These are phyloP conservation scores for Eulemur albifrons DNA, from an alignment of 2,797 vertebrate genomes.

Conservation along the genomic window DNA sequence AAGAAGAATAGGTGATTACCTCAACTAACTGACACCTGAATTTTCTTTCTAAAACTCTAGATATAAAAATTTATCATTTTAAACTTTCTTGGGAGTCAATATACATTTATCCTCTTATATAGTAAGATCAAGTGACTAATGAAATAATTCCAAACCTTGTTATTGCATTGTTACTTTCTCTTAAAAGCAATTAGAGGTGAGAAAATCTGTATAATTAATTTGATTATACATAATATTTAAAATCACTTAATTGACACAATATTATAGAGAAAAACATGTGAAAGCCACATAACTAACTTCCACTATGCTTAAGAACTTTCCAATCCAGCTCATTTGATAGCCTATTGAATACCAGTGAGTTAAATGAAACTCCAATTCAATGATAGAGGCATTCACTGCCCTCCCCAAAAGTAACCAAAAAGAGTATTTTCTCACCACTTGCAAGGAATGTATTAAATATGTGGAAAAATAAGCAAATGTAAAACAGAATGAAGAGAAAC, in stretches of 20 bases:
- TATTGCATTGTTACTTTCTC: neutral
- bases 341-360: neutral
- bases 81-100: neutral
- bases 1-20: neutral
- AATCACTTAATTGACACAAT: neutral
- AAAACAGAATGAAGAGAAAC: neutral
- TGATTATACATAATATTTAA: neutral
- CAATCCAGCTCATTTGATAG: neutral
- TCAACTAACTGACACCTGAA: neutral
- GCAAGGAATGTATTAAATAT: neutral
- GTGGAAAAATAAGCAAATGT: neutral
- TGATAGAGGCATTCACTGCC: neutral
- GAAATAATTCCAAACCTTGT: neutral
- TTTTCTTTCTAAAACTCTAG: constrained; percentile 32
- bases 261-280: neutral
- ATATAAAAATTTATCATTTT: constrained; percentile 31
- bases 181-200: constrained; percentile 13
- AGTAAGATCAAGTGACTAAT: neutral
- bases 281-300: neutral
- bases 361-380: constrained; percentile 18
- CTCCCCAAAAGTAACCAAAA: neutral
- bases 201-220: neutral
- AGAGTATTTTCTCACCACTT: neutral
- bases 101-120: neutral
- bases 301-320: neutral